These are phyloP conservation scores for Paelopatides confundens DNA, from an alignment of 53 echinoderm and acorn worm species.

Conservation along the genomic window DNA sequence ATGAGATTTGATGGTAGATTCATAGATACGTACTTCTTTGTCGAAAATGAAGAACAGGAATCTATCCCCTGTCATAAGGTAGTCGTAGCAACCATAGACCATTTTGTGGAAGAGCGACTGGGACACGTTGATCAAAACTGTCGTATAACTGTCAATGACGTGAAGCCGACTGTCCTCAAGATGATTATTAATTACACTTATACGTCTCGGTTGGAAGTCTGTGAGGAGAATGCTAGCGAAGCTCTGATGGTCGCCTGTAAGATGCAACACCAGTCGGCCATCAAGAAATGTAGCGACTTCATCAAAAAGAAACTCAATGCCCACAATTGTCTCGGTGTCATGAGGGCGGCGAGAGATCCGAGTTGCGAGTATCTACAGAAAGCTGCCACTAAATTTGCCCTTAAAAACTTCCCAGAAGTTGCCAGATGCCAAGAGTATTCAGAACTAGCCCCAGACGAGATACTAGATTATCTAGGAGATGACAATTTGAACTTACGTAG, in stretches of 20 bases:
- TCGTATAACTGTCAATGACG: conserved; percentile 72
- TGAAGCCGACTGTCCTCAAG: conserved; percentile 81
- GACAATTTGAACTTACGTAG: conserved; percentile 86
- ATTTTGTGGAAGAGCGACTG: conserved; percentile 85
- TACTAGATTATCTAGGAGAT: conserved; percentile 92
- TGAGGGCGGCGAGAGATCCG: conserved; percentile 79
- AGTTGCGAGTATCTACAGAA: conserved; percentile 89
- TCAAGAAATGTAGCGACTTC: conserved; percentile 95
- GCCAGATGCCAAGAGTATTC: conserved; percentile 86
- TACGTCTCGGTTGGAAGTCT: conserved; percentile 92
- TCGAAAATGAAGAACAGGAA: conserved; percentile 59
- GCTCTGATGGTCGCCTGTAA: conserved; percentile 84
- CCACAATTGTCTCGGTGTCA: conserved; percentile 88
- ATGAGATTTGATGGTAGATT: conserved; percentile 87
- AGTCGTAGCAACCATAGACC: conserved; percentile 94
- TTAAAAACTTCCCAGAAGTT: conserved; percentile 94
- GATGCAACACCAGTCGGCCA: conserved; percentile 89
- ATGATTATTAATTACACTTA: conserved; percentile 97
- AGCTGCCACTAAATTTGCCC: conserved; percentile 82
- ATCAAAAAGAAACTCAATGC: conserved; percentile 86
- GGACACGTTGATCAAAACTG: conserved; percentile 60
- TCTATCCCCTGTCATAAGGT: conserved; percentile 84
- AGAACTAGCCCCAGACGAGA: conserved; percentile 72
- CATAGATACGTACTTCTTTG: conserved; percentile 79
- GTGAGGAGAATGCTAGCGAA: conserved; percentile 92